Evolutionary conservation across 2,888 invertebrate genomes (phyloP).

Genomic region (Tenodera sinensis): DNA sequence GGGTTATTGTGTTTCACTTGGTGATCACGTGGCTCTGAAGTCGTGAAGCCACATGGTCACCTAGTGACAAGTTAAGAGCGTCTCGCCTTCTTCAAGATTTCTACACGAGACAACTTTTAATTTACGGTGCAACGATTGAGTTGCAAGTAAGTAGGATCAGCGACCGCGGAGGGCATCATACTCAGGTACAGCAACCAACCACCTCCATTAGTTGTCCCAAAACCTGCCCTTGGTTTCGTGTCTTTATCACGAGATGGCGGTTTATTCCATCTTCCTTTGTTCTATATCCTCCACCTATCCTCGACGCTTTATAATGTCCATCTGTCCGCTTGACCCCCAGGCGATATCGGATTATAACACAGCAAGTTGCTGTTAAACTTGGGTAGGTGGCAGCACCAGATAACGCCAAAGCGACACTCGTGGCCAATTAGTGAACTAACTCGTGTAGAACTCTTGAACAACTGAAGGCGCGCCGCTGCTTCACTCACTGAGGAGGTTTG

Average conservation of each 20-base stretch:
- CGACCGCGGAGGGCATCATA: neutral
- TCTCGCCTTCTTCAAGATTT: neutral
- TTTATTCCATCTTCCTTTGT: constrained; percentile 5
- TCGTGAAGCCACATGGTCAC: neutral
- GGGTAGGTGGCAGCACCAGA: neutral
- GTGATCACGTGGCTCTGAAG: neutral
- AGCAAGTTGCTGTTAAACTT: neutral
- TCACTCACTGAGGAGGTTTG: neutral
- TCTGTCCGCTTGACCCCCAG: neutral
- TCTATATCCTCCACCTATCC: neutral
- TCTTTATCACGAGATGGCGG: constrained; percentile 2
- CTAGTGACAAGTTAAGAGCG: neutral
- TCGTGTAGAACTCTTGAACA: neutral
- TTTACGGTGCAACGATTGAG: neutral
- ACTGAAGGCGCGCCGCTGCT: neutral
- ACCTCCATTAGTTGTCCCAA: neutral
- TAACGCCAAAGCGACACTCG: neutral
- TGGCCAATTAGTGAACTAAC: neutral
- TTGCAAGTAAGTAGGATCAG: neutral
- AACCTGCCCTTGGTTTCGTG: constrained; percentile 8
- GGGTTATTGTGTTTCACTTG: neutral
- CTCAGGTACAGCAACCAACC: neutral
- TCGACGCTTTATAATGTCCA: neutral
- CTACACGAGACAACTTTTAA: neutral
- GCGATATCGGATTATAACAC: neutral